These are phyloP conservation scores for Ceratosolen fusciceps DNA, from an alignment of 1,140 invertebrate species.

Conservation along the genomic window DNA sequence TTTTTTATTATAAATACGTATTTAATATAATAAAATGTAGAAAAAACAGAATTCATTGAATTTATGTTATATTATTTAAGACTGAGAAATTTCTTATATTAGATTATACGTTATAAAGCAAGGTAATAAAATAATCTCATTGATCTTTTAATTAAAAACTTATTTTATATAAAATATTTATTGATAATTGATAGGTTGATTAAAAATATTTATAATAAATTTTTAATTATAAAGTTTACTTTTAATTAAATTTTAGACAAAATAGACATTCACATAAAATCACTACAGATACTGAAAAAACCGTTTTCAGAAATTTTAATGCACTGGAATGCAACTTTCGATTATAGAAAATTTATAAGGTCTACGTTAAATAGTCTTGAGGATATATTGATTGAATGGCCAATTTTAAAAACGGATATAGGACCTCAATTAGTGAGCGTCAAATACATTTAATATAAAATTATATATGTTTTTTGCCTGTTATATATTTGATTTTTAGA, in stretches of 20 bases:
- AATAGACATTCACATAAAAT: slow-evolving; percentile 2
- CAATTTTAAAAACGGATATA: slow-evolving; percentile 21
- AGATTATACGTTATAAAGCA: too few species aligned
- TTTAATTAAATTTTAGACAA: slow-evolving; percentile 1
- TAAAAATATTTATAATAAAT: not conserved
- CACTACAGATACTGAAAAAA: not conserved
- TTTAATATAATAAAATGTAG: too few species aligned
- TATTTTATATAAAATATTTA: too few species aligned
- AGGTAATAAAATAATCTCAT: too few species aligned
- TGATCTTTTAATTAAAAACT: too few species aligned
- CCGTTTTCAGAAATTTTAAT: not conserved
- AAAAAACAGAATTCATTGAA: too few species aligned
- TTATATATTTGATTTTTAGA: not conserved
- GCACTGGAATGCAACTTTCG: slow-evolving; percentile 20
- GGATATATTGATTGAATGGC: slow-evolving; percentile 16
- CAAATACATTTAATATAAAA: not conserved
- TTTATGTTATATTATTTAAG: too few species aligned
- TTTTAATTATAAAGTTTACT: not conserved
- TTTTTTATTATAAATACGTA: too few species aligned
- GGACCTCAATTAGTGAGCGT: slow-evolving; percentile 18
- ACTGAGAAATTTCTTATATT: too few species aligned
- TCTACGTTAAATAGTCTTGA: slow-evolving; percentile 12
- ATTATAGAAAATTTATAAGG: slow-evolving; percentile 18
- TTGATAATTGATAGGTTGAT: too few species aligned
- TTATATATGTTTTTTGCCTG: too few species aligned